Conservation (phyloP, 2,113 vertebrate genomes). For the Dipodomys merriami region DNA sequence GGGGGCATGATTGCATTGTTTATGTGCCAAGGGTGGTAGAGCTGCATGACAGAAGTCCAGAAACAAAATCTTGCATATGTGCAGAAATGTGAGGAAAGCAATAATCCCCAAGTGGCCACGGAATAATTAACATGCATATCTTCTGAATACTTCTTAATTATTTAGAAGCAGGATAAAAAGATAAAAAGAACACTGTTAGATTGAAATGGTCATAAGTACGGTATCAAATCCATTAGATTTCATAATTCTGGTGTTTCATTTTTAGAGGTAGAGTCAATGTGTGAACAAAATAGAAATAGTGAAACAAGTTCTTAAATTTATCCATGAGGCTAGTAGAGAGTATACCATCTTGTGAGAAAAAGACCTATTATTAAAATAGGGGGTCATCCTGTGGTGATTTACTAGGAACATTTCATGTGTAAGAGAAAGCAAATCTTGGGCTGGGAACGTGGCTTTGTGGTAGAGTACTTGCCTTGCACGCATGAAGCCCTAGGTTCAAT, state of each 20-base stretch:
- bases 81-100: conserved; percentile 2
- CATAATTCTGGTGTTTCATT: conserved; percentile 3
- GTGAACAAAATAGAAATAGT: background rate
- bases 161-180: background rate
- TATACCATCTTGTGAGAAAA: background rate
- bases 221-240: background rate
- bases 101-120: background rate
- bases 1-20: background rate
- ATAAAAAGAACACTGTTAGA: background rate
- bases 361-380: background rate
- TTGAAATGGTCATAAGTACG: background rate
- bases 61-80: conserved; percentile 21
- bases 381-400: background rate
- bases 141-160: conserved; percentile 11
- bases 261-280: background rate
- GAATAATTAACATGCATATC: background rate
- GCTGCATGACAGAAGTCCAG: background rate
- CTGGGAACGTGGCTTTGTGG: too few species aligned
- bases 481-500: too few species aligned
- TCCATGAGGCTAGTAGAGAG: background rate
- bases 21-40: background rate
- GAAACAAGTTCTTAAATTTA: background rate
- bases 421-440: background rate
- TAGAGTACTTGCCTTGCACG: too few species aligned
- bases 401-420: background rate